Base-by-base conservation (phyloP, 2,888 invertebrate genomes). In the Achlya flavicornis region DNA sequence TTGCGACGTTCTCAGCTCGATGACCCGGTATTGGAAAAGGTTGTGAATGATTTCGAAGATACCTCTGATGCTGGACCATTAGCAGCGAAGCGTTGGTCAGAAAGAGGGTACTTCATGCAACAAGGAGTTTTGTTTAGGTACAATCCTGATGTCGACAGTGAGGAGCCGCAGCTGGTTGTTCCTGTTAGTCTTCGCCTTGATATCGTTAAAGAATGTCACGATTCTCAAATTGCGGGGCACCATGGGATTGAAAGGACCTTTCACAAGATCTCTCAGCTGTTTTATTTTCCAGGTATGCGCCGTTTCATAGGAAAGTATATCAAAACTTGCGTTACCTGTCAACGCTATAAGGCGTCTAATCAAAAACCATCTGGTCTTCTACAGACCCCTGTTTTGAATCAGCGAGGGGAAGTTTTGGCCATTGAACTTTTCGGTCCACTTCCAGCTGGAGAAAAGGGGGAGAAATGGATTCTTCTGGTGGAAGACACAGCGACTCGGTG, bases 361-460 rank as follows among this genome's bases (percentile, higher is more conserved):
- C 10, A 8, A 4, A 38, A 38, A 10, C 38, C 38, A 8, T 0
- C 68, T 1, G 72, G 72, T 0, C 48, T 73, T 0, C 35, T 73
- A 0, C 73, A 53, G 53, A 53, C 53, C 3, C 53, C 53, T n/a
- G 53, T 53, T 12, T 14, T 53, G 3, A 2, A 14, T 2, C 53
- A 53, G 10, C 6, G 38, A 10, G 6, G 6, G 6, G 38, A 38
- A 38, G 38, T 38, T 6, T 10, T 38, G 7, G 75, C 76, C 1
- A 67, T 77, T 2, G 73, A 78, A 57, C 60, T 75, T 0, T 78
- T 76, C 57, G 74, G 73, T 4, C 77, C 74, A 1, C 62, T 74
- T 0, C 72, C 75, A 6, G 67, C 64, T 48, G 67, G 69, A 3
- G 59, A 61, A 0, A 35, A 61, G 6, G 73, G 74, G 0, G 66